These are phyloP conservation scores for Scomber colias DNA, from an alignment of 2,113 vertebrate species.

Conservation along the genomic window DNA sequence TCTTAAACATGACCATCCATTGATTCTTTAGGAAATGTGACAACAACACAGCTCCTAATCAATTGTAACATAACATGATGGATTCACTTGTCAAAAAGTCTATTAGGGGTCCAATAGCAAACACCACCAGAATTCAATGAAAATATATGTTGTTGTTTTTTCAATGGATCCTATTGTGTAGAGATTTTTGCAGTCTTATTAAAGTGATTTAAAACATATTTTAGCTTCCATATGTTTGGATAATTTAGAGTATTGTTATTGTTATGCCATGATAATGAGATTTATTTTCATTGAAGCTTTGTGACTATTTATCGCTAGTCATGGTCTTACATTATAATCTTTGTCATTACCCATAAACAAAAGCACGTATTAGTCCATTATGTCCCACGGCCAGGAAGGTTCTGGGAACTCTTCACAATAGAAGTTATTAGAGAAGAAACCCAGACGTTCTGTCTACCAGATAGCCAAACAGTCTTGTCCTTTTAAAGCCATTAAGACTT, in stretches of 20 bases:
- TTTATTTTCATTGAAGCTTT: slow-evolving; percentile 15
- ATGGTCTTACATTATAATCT: slow-evolving; percentile 35
- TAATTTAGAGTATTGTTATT: slow-evolving; percentile 15
- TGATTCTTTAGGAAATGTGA: slow-evolving; percentile 47
- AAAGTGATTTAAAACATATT: neutral
- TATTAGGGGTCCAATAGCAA: slow-evolving; percentile 34
- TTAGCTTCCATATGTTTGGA: neutral
- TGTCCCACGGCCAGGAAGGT: slow-evolving; percentile 52
- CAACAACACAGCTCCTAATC: slow-evolving; percentile 35
- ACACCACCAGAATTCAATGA: slow-evolving; percentile 28
- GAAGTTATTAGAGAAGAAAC: slow-evolving; percentile 70
- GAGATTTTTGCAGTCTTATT: neutral
- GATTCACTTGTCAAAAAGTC: slow-evolving; percentile 56
- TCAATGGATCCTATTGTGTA: slow-evolving; percentile 5
- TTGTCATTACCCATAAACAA: slow-evolving; percentile 63
- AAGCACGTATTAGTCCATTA: slow-evolving; percentile 52
- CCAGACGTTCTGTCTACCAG: slow-evolving; percentile 74
- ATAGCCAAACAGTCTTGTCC: slow-evolving; percentile 61
- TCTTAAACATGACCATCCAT: slow-evolving; percentile 40
- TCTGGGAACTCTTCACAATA: slow-evolving; percentile 70
- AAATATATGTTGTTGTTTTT: neutral
- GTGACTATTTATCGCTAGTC: slow-evolving; percentile 26
- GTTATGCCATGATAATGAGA: neutral
- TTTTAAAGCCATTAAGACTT: slow-evolving; percentile 77
- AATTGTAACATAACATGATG: slow-evolving; percentile 53